These are phyloP conservation scores for Cantharis rufa DNA, from an alignment of 2,888 invertebrate genomes.

Conservation along the genomic window DNA sequence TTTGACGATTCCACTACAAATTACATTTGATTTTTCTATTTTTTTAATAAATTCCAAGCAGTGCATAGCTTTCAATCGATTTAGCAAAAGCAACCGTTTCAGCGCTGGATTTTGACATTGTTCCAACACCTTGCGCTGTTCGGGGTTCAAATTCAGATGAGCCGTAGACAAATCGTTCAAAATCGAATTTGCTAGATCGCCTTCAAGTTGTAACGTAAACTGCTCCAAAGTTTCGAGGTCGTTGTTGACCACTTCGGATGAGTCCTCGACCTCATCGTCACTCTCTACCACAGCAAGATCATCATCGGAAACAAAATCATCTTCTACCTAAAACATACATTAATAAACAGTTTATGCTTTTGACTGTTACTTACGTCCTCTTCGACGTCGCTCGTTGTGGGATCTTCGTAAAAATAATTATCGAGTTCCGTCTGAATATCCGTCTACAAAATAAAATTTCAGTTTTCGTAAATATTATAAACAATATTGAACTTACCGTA, in stretches of 20 bases:
- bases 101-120: slow-evolving; percentile 39
- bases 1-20: not conserved
- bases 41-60: slow-evolving; percentile 38
- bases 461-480: not conserved
- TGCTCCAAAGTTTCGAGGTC: not conserved
- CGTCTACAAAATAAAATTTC: not conserved
- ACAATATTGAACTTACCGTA: not conserved
- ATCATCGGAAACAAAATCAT: not conserved
- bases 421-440: not conserved
- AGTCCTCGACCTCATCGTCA: not conserved
- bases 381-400: not conserved
- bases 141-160: not conserved
- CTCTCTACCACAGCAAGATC: not conserved
- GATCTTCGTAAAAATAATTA: not conserved
- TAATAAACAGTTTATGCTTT: not conserved
- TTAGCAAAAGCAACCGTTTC: slow-evolving; percentile 38
- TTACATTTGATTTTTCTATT: slow-evolving; percentile 34
- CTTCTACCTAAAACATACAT: not conserved
- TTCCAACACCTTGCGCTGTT: slow-evolving; percentile 27
- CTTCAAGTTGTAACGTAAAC: not conserved
- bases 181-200: not conserved
- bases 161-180: not conserved
- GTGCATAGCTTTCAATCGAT: slow-evolving; percentile 41
- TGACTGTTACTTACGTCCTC: not conserved
- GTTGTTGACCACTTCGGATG: not conserved